Percentiles rank a stretch among this genome's conserved stretches.
Evolutionary conservation across 2,888 invertebrate genomes (phyloP).

Genomic region (Thymelicus acteon): DNA sequence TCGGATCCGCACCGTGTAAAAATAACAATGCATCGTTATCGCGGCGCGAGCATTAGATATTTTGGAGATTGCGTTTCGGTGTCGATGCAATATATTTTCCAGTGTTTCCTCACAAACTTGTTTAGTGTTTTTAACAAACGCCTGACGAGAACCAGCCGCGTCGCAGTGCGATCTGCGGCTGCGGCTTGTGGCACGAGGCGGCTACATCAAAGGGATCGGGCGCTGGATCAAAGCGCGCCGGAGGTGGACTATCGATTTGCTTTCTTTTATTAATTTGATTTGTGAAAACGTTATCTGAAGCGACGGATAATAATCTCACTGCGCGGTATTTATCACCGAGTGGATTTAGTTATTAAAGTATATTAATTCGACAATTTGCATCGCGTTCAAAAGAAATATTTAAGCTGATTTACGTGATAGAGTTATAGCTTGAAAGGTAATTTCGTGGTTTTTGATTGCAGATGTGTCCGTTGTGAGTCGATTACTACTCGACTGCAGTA

Average conservation of each 20-base stretch:
- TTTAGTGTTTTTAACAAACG: slow-evolving; percentile 58
- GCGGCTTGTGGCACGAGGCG: slow-evolving; percentile 31
- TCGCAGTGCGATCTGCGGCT: no score
- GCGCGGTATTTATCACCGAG: slow-evolving; percentile 32
- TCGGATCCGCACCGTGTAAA: no score
- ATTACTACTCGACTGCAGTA: not conserved
- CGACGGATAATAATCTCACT: slow-evolving; percentile 36
- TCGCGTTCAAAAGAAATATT: slow-evolving; percentile 27
- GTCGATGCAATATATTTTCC: slow-evolving; percentile 23
- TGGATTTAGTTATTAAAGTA: slow-evolving; percentile 35
- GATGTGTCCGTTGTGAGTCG: not conserved
- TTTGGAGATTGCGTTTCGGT: no score
- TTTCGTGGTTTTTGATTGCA: slow-evolving; percentile 16
- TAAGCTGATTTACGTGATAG: slow-evolving; percentile 32
- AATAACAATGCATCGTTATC: no score
- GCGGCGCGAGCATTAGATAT: no score
- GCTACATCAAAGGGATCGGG: slow-evolving; percentile 59
- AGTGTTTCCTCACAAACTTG: slow-evolving; percentile 56
- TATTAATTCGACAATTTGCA: slow-evolving; percentile 38
- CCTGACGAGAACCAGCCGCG: slow-evolving; percentile 65
- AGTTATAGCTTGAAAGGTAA: slow-evolving; percentile 27
- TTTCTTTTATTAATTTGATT: slow-evolving; percentile 50
- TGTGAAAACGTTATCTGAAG: slow-evolving; percentile 37
- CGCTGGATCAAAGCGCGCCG: slow-evolving; percentile 65
- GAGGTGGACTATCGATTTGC: slow-evolving; percentile 47